A percentile compares a stretch with the other conserved stretches of the same genome.
Evolutionary conservation across 2,888 invertebrate genomes (phyloP).

Genomic region (Agonopterix arenella): DNA sequence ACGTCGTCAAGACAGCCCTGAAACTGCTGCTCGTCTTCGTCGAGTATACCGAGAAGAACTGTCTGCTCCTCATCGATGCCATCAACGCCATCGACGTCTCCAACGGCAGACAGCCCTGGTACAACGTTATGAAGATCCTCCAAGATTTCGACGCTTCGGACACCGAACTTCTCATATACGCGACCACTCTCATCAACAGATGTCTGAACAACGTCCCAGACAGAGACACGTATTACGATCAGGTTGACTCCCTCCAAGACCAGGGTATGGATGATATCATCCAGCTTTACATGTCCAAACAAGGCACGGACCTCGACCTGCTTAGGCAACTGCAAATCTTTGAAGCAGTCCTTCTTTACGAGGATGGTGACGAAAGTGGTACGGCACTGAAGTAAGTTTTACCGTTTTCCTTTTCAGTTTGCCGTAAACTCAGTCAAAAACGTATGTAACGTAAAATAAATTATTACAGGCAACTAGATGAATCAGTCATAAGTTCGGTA

Average conservation of each 20-base stretch:
- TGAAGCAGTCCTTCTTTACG: conserved; percentile 93
- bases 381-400: conserved; percentile 75
- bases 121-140: conserved; percentile 86
- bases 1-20: conserved; percentile 98
- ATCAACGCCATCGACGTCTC: conserved; percentile 88
- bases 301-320: conserved; percentile 94
- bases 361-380: conserved; percentile 82
- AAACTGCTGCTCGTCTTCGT: conserved; percentile 98
- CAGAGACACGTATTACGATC: conserved; percentile 98
- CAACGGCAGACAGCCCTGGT: conserved; percentile 82
- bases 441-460: too few relatives aligned
- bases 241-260: conserved; percentile 96
- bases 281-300: conserved; percentile 92
- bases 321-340: conserved; percentile 96
- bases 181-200: conserved; percentile 97
- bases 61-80: conserved; percentile 92
- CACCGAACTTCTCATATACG: conserved; percentile 96
- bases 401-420: background rate
- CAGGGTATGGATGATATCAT: conserved; percentile 93
- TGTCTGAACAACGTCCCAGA: conserved; percentile 95
- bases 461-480: conserved; percentile 77
- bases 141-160: conserved; percentile 98
- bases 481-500: conserved; percentile 83
- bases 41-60: conserved; percentile 98
- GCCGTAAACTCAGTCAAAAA: too few relatives aligned